Base-by-base conservation (phyloP, 2,113 vertebrate genomes). In the Pteruthius melanotis region DNA sequence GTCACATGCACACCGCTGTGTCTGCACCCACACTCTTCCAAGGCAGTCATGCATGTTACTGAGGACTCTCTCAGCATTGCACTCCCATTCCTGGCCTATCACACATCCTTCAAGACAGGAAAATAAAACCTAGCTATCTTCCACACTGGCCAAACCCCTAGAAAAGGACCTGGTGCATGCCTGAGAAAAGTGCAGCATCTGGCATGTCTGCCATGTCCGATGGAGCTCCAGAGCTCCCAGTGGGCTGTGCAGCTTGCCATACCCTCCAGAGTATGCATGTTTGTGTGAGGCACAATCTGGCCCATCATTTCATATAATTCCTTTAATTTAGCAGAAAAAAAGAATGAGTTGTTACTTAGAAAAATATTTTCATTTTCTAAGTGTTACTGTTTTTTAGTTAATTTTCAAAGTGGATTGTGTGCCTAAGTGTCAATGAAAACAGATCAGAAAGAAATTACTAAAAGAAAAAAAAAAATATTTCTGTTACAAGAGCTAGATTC, bases 1-100 rank as follows among this genome's bases (percentile, higher is more conserved):
- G 31, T 15, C 49, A 65, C 27, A 37, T 17, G 6, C 26, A 10
- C 8, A 10, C 17, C 30, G 7, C 1, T 52, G 30, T 21, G 8
- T 11, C 33, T 24, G 16, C 26, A 75, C 44, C 74, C 2, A 2
- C 3, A 1, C 31, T 39, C 42, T 40, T 31, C 26, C 31, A 59
- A 37, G 56, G 64, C 0, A 0, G 15, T 33, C 0, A 0, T 26
- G 18, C 11, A 1, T 39, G 60, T 60, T 44, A 22, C 30, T 16
- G 69, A 66, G 56, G 35, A 7, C 37, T 39, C 22, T 8, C 3
- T 26, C 56, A 63, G 47, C 42, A 69, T 1, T 45, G 39, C 49
- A 12, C 12, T 42, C 26, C 64, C 54, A 8, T 37, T 66, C 26
- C 64, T 63, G 42, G 8, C 40, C 64, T 53, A 35, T 47, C 27